phyloP scores from a whole-genome alignment of 2,888 invertebrate genomes.

The Apamea monoglypha region DNA sequence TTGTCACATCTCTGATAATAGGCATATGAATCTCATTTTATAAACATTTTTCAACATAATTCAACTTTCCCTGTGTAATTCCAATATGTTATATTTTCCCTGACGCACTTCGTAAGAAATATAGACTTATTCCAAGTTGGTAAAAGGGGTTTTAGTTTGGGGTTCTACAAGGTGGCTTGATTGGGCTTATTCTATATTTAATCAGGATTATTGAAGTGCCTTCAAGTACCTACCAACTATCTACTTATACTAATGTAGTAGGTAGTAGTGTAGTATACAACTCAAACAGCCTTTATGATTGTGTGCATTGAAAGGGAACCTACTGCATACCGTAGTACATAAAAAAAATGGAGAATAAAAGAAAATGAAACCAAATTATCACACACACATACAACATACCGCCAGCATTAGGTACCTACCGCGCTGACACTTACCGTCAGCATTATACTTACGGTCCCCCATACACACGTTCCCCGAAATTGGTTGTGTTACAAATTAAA shows the following conservation, averaged over 20 bases:
- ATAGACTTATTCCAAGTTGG: neutral
- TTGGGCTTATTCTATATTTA: neutral
- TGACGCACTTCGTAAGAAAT: neutral
- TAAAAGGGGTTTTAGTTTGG: neutral
- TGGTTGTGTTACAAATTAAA: slow-evolving; percentile 20
- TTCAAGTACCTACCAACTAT: neutral
- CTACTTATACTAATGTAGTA: neutral
- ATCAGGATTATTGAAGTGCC: neutral
- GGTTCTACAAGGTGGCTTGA: neutral
- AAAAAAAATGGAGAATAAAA: slow-evolving; percentile 8
- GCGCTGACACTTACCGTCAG: slow-evolving; percentile 14
- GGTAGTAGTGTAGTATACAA: neutral
- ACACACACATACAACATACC: neutral
- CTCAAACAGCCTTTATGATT: neutral
- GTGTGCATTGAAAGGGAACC: neutral
- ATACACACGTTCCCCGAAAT: slow-evolving; percentile 18
- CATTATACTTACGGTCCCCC: slow-evolving; percentile 7
- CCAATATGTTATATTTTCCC: neutral
- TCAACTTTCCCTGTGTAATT: neutral
- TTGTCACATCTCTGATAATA: neutral
- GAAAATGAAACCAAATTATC: slow-evolving; percentile 13
- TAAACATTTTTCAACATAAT: neutral
- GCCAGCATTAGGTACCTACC: neutral
- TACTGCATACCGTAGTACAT: no score
- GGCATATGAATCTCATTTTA: neutral